phyloP scores from a whole-genome alignment of 2,113 vertebrate species.

The Bucco capensis region DNA sequence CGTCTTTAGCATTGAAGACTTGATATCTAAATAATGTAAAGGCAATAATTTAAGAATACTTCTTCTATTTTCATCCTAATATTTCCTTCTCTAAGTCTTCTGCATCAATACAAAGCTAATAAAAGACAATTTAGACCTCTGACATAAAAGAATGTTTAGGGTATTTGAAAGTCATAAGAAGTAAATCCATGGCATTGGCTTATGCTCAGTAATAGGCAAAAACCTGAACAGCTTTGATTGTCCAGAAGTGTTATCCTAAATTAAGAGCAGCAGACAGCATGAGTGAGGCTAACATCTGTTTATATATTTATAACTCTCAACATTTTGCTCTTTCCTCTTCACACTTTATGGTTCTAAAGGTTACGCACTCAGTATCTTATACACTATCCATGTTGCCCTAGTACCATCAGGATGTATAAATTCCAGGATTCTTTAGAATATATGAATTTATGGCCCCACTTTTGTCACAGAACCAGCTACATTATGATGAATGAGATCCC shows the following conservation, averaged over 20 bases:
- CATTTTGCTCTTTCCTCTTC: background rate
- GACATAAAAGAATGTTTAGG: background rate
- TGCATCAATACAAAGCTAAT: background rate
- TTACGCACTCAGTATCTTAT: background rate
- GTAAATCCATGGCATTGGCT: background rate
- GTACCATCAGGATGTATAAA: background rate
- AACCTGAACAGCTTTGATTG: background rate
- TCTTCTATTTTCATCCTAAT: background rate
- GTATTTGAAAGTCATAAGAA: background rate
- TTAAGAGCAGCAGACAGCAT: background rate
- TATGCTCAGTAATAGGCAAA: background rate
- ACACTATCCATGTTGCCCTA: background rate
- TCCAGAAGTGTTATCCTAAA: background rate
- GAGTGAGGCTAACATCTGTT: background rate
- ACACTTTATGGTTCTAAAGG: background rate
- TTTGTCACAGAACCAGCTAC: background rate
- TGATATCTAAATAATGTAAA: background rate
- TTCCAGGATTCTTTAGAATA: conserved; percentile 28
- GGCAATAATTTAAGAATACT: background rate
- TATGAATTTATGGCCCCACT: conserved; percentile 40
- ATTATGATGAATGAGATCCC: conserved; percentile 58
- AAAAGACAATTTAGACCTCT: background rate
- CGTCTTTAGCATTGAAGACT: background rate
- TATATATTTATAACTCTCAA: background rate
- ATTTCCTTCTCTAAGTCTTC: background rate